Conservation (phyloP, 2,888 invertebrate genomes). For the Leptura quadrifasciata region DNA sequence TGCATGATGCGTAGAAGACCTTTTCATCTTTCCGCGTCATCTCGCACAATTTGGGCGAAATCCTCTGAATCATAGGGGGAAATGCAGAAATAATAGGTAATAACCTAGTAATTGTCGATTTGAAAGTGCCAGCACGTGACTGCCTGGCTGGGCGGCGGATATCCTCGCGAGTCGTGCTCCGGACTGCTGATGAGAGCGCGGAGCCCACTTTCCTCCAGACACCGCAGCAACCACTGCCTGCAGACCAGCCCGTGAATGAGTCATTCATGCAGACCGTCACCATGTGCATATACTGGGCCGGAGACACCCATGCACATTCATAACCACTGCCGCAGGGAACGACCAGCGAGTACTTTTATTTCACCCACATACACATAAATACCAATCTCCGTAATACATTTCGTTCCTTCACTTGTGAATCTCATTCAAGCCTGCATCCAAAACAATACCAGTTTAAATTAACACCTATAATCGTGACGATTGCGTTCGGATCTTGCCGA, state of each 20-base stretch:
- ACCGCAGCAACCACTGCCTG: constrained; percentile 21
- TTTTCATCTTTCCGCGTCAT: background rate
- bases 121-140: constrained; percentile 46
- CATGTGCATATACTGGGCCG: constrained; percentile 18
- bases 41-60: background rate
- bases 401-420: background rate
- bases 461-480: background rate
- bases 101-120: constrained; percentile 37
- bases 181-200: constrained; percentile 67
- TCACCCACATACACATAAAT: constrained; percentile 27
- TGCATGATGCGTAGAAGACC: background rate
- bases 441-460: background rate
- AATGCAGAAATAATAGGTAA: constrained; percentile 36
- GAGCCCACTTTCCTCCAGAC: constrained; percentile 53
- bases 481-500: background rate
- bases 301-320: constrained; percentile 43
- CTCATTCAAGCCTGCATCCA: background rate
- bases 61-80: constrained; percentile 31
- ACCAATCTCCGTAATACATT: background rate
- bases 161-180: constrained; percentile 65
- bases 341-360: constrained; percentile 30
- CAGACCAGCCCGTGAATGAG: constrained; percentile 36
- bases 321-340: constrained; percentile 18
- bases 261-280: constrained; percentile 38
- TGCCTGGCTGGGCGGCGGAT: constrained; percentile 64